Conservation (phyloP, 2,113 vertebrate genomes). For the Gymnocephalus cernua region DNA sequence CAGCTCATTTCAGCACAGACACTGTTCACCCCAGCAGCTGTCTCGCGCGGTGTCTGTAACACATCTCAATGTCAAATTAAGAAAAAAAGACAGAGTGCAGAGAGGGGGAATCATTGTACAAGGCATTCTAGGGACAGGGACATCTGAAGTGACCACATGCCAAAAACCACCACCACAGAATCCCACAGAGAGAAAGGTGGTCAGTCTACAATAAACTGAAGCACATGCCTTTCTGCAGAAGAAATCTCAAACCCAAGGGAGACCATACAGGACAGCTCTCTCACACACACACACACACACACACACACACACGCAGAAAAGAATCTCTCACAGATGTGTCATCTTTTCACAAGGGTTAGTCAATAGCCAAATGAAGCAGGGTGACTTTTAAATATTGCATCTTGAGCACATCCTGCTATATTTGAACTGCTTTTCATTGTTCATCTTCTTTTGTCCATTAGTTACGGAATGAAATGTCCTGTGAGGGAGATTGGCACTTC, state of each 20-base stretch:
- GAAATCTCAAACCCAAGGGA: neutral
- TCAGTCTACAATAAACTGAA: neutral
- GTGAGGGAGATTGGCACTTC: too few species aligned
- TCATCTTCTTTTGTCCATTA: neutral
- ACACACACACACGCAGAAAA: too few species aligned
- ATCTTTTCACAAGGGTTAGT: neutral
- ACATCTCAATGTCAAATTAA: slow-evolving; percentile 64
- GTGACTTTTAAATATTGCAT: neutral
- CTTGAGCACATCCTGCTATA: neutral
- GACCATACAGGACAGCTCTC: neutral
- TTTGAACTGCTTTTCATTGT: neutral
- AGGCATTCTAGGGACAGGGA: neutral
- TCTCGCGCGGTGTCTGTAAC: slow-evolving; percentile 13
- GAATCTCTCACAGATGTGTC: neutral
- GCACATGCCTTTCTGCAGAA: neutral
- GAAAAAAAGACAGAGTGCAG: slow-evolving; percentile 1
- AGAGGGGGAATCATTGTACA: neutral
- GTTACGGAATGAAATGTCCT: neutral
- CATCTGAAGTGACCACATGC: neutral
- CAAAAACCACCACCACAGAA: neutral
- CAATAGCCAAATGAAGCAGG: neutral
- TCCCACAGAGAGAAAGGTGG: neutral
- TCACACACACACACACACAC: neutral
- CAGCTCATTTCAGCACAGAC: slow-evolving; percentile 57
- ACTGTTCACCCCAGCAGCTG: slow-evolving; percentile 44